A percentile compares a stretch with the other conserved stretches of the same genome.
phyloP scores from a whole-genome alignment of 2,113 vertebrate genomes.

The Redunca redunca region DNA sequence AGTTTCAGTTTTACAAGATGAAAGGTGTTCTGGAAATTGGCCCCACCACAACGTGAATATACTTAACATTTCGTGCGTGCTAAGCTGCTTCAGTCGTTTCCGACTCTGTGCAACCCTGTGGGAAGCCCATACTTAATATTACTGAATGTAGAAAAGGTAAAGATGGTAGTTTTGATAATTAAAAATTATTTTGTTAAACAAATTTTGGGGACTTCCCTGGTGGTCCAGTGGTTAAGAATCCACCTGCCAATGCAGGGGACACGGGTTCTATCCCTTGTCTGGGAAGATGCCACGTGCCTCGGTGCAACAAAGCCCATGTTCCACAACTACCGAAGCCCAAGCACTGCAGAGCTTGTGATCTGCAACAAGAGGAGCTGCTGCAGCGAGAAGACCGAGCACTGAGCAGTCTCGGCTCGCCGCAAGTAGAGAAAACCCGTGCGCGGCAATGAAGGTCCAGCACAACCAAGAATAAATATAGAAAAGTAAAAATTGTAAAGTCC shows the following conservation, averaged over 20 bases:
- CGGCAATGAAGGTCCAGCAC: neutral
- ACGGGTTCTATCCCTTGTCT: neutral
- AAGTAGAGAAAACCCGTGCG: neutral
- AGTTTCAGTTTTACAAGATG: neutral
- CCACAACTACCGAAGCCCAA: neutral
- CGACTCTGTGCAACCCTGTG: neutral
- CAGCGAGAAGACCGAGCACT: neutral
- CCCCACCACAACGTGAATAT: no score
- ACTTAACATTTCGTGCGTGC: accelerated
- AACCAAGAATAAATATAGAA: neutral
- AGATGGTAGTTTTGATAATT: neutral
- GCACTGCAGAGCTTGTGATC: neutral
- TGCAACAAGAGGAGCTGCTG: neutral
- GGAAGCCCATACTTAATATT: neutral
- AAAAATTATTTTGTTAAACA: neutral
- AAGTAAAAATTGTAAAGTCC: neutral
- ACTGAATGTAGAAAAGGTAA: neutral
- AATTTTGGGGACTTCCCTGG: neutral
- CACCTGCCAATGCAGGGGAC: neutral
- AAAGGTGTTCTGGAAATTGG: neutral
- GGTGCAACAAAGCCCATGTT: neutral
- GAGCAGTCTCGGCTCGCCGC: neutral
- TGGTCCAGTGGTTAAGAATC: neutral
- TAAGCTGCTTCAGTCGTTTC: neutral
- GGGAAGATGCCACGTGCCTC: neutral